These are phyloP conservation scores for Drosophila nikananu DNA, from an alignment of 1,140 invertebrate species.

Conservation along the genomic window DNA sequence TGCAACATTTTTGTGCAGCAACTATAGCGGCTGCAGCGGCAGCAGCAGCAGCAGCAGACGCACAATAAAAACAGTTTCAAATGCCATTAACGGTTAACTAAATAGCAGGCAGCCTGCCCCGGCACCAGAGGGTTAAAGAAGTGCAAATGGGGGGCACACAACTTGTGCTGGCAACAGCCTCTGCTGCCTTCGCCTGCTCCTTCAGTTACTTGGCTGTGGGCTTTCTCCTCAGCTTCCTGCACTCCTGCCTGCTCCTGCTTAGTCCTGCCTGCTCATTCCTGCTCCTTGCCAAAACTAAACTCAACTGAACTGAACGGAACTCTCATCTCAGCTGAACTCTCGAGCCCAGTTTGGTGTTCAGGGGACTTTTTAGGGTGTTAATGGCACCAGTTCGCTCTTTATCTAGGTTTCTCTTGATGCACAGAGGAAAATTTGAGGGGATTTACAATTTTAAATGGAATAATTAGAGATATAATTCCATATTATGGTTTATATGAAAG, in stretches of 20 bases:
- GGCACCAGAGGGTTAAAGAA: conserved; percentile 24
- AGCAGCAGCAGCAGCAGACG: conserved; percentile 31
- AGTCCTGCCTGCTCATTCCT: not conserved
- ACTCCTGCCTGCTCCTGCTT: not conserved
- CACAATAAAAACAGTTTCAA: conserved; percentile 81
- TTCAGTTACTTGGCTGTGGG: not conserved
- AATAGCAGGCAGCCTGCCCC: conserved; percentile 48
- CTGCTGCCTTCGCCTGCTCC: not conserved
- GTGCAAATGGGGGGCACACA: conserved; percentile 26
- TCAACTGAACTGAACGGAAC: conserved; percentile 15
- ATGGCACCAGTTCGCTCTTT: conserved; percentile 26
- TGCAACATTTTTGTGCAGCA: conserved; percentile 82
- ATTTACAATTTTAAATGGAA: not conserved
- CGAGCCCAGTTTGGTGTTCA: conserved; percentile 12
- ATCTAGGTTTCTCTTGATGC: conserved; percentile 16
- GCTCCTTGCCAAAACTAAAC: conserved; percentile 12
- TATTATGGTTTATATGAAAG: not conserved
- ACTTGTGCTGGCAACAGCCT: conserved; percentile 6
- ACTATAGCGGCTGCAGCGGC: conserved; percentile 14
- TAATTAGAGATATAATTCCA: not conserved
- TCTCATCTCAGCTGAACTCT: conserved; percentile 18
- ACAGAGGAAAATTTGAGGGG: not conserved
- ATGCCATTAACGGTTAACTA: conserved; percentile 84
- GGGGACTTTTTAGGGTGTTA: conserved; percentile 25
- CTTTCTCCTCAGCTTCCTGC: not conserved